These are phyloP conservation scores for Leptinotarsa juncta DNA, from an alignment of 2,888 invertebrate genomes.

Conservation along the genomic window DNA sequence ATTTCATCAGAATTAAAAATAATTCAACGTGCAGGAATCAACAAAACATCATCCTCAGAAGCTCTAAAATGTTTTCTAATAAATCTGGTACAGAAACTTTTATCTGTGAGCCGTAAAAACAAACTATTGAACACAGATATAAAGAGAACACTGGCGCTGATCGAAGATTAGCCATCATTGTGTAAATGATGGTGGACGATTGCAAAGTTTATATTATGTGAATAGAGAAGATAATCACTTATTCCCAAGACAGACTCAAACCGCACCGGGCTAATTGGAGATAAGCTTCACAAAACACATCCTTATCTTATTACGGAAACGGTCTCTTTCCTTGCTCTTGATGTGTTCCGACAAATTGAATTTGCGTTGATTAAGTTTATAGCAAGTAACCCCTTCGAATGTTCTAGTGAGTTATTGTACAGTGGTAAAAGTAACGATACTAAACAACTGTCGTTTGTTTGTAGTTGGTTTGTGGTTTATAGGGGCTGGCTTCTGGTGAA, in stretches of 20 bases:
- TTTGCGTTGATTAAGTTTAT: constrained; percentile 30
- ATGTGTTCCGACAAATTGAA: constrained; percentile 25
- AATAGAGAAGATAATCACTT: constrained; percentile 29
- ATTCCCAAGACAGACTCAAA: constrained; percentile 26
- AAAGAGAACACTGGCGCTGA: constrained; percentile 14
- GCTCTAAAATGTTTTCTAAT: neutral
- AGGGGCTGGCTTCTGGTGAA: neutral
- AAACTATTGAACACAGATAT: neutral
- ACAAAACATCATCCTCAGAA: no score
- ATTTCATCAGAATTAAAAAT: no score
- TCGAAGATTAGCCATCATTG: constrained; percentile 29
- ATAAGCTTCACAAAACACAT: constrained; percentile 34
- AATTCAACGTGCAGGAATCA: no score
- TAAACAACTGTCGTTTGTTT: neutral
- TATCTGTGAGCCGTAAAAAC: neutral
- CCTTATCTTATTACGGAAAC: constrained; percentile 33
- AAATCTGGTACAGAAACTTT: neutral
- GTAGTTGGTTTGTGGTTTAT: neutral
- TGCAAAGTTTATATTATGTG: constrained; percentile 30
- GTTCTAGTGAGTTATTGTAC: neutral
- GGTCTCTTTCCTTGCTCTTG: constrained; percentile 25
- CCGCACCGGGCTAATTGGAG: constrained; percentile 34
- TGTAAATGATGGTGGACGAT: constrained; percentile 27
- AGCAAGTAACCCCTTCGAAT: constrained; percentile 3
- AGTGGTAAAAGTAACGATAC: neutral